These are phyloP conservation scores for Tenrec ecaudatus DNA, from an alignment of 2,113 vertebrate genomes.

Conservation along the genomic window DNA sequence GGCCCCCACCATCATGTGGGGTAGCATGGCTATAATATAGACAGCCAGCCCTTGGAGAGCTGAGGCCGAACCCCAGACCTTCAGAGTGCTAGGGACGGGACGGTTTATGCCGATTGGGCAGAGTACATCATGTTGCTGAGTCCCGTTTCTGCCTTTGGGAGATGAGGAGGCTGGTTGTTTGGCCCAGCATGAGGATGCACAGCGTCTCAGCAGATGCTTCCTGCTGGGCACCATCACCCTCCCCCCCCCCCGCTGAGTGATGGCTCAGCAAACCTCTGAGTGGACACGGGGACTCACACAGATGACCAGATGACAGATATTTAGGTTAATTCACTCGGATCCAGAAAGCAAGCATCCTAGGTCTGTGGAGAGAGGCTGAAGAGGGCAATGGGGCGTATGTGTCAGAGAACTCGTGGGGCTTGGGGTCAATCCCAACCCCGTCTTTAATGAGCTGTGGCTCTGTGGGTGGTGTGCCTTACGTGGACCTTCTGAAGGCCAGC, in stretches of 20 bases:
- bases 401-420: accelerated
- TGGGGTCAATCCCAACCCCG: background rate
- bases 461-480: accelerated
- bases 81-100: accelerated
- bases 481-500: accelerated
- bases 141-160: accelerated
- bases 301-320: accelerated
- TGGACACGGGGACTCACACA: accelerated
- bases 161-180: accelerated
- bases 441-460: background rate
- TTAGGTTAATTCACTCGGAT: accelerated
- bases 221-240: accelerated
- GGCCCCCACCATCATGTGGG: accelerated
- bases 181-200: accelerated
- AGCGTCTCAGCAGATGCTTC: accelerated
- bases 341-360: no score
- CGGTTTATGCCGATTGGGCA: accelerated
- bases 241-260: accelerated
- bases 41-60: accelerated
- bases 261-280: accelerated
- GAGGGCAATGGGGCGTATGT: accelerated
- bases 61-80: no score
- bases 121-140: accelerated
- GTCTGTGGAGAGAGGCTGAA: background rate
- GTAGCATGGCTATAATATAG: accelerated